Evolutionary conservation across 2,888 invertebrate species (phyloP), one percentile per base, ranked within the genome.

Genomic region (Epirrita christyi): DNA sequence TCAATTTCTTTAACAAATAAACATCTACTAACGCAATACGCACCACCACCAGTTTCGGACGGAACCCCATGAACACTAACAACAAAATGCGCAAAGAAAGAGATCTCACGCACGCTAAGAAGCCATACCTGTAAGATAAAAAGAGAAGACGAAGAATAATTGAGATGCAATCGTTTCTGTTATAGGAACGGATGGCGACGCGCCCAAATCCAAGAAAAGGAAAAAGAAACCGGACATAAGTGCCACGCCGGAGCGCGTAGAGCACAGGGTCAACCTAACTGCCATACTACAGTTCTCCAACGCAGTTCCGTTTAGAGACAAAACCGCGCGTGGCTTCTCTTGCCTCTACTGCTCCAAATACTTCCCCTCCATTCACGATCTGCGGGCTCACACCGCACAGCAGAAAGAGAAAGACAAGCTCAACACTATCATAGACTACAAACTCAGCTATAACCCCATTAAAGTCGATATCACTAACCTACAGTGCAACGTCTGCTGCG

Each of bases 251-350:
- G 91, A 92, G 68, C 84, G 92, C 62, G 83, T 85, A 52, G 88
- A 92, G 68, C 92, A 92, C 82, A 90, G 92, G 62, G 88, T 91
- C 59, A 92, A 92, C 75, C 74, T 92, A 2, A 88, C 89, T 1
- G 75, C 87, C 32, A 90, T 92, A 64, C 85, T 92, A n/a, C 88
- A 89, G 71, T 81, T 76, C 78, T 91, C 91, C 73, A 92, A 90
- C 70, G 92, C 92, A 21, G 89, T 86, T 68, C 92, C 92, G 1
- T 92, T 92, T 71, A 73, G 88, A 27, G 91, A 92, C 72, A 92
- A 92, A 73, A 92, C 91, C 0, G 76, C 80, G 51, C 73, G 83
- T 3, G 92, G 92, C 37, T 92, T 89, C 82, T 88, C 91, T 59
- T 92, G 92, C 61, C 85, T 91, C 28, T 92, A 92, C 76, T 92